phyloP scores from a whole-genome alignment of 2,113 vertebrate genomes.

The Perognathus longimembris region DNA sequence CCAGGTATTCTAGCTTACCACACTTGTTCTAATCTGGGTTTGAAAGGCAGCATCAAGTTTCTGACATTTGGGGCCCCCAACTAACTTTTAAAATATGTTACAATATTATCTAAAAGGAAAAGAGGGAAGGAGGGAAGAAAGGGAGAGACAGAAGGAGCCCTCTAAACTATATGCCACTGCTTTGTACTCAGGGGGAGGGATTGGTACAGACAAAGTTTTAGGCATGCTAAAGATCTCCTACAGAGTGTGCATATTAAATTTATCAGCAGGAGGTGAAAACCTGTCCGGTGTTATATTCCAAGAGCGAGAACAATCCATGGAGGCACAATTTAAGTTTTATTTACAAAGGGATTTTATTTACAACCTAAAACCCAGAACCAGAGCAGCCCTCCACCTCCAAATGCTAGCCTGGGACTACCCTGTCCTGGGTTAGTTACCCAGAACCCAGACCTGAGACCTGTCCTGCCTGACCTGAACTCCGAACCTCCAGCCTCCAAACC shows the following conservation, averaged over 20 bases:
- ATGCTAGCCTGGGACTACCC: too few species aligned
- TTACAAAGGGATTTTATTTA: too few species aligned
- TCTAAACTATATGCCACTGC: not conserved
- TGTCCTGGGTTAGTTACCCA: too few species aligned
- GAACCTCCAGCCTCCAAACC: too few species aligned
- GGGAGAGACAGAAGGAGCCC: not conserved
- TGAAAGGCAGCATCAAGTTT: not conserved
- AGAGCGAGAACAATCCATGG: too few species aligned
- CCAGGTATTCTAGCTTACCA: not conserved
- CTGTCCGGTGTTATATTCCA: too few species aligned
- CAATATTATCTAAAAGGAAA: not conserved
- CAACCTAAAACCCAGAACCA: too few species aligned
- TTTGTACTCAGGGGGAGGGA: not conserved
- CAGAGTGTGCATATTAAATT: not conserved
- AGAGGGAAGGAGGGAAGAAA: not conserved
- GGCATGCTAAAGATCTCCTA: not conserved
- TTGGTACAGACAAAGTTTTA: not conserved
- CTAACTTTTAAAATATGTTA: constrained; percentile 42
- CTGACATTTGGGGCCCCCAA: not conserved
- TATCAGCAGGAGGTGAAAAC: not conserved
- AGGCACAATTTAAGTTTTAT: too few species aligned
- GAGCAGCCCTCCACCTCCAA: too few species aligned
- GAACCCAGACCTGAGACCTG: too few species aligned
- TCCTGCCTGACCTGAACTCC: too few species aligned
- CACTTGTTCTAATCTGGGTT: not conserved